These are phyloP conservation scores for Lagenorhynchus albirostris DNA, from an alignment of 2,113 vertebrate genomes.

Conservation along the genomic window DNA sequence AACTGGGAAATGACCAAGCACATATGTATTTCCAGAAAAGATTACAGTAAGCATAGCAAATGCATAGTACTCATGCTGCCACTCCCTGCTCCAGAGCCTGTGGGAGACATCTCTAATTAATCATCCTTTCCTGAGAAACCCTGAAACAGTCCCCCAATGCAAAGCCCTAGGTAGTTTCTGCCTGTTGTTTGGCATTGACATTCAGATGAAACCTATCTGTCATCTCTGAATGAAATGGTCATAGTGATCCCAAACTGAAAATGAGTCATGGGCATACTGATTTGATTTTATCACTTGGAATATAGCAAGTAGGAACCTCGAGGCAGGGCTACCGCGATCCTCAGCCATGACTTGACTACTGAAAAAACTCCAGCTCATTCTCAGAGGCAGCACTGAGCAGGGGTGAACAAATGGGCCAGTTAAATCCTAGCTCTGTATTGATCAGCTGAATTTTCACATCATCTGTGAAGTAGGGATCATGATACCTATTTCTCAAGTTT, in stretches of 20 bases:
- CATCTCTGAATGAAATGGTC: background rate
- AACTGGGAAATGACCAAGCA: background rate
- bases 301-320: background rate
- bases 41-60: background rate
- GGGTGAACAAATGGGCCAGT: background rate
- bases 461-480: background rate
- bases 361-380: background rate
- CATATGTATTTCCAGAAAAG: background rate
- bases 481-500: background rate
- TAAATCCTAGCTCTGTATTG: background rate
- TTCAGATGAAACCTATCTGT: background rate
- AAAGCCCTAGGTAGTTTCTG: background rate
- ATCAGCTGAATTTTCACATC: background rate
- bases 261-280: background rate
- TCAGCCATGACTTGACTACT: background rate
- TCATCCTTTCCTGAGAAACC: background rate
- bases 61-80: fast-evolving
- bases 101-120: background rate
- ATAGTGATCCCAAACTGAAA: background rate
- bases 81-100: background rate
- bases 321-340: background rate
- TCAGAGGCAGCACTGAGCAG: background rate
- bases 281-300: background rate
- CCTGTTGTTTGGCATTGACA: background rate
- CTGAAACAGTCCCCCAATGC: background rate